Evolutionary conservation across 2,888 invertebrate genomes (phyloP).

Genomic region (Lycophotia porphyrea): DNA sequence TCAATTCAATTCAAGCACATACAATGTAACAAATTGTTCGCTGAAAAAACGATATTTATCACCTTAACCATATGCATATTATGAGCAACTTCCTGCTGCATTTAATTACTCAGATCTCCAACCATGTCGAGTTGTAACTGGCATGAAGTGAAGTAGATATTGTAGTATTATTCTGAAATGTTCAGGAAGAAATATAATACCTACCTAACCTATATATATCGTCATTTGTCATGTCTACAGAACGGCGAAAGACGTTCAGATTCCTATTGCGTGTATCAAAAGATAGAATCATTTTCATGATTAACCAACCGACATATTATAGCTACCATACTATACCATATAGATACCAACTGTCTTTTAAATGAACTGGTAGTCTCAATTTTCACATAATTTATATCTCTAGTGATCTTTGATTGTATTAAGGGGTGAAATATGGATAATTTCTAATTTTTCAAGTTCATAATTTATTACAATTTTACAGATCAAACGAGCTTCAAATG

Average conservation of each 20-base stretch:
- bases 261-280: slow-evolving; percentile 14
- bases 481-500: slow-evolving; percentile 29
- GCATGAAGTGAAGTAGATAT: neutral
- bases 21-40: slow-evolving; percentile 13
- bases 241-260: slow-evolving; percentile 24
- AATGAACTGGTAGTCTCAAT: slow-evolving; percentile 12
- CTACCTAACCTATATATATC: no score
- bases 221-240: neutral
- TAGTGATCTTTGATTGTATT: slow-evolving; percentile 9
- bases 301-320: no score
- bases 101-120: slow-evolving; percentile 17
- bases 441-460: slow-evolving; percentile 24
- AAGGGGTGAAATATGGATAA: neutral
- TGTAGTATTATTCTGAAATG: neutral
- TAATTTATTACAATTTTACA: slow-evolving; percentile 20
- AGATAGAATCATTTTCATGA: slow-evolving; percentile 2
- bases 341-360: neutral
- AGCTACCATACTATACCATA: no score
- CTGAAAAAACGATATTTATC: neutral
- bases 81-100: slow-evolving; percentile 3
- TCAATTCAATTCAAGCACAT: no score
- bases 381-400: slow-evolving; percentile 1
- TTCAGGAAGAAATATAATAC: neutral
- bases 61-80: neutral
- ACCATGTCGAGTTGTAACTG: neutral